Conservation (phyloP, 2,113 vertebrate species). For the Meriones unguiculatus region DNA sequence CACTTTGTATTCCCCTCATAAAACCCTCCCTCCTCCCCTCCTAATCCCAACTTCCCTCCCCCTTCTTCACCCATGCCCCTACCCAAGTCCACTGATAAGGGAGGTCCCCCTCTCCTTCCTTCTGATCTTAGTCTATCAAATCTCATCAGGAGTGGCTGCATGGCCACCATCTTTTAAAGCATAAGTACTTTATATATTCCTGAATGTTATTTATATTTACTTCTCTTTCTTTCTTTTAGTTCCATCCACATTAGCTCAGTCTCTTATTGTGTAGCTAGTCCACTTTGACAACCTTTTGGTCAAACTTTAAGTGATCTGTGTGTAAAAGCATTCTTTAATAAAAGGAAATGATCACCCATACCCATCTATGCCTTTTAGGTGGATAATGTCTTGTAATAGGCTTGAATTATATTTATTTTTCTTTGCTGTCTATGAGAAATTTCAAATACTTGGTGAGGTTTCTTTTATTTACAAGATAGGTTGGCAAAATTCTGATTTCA, state of each 20-base stretch:
- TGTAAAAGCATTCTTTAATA: not conserved
- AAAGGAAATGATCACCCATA: not conserved
- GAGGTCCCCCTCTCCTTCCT: no score
- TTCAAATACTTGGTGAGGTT: not conserved
- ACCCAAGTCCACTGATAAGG: no score
- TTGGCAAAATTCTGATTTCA: not conserved
- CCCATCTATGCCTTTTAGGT: not conserved
- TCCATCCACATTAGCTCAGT: not conserved
- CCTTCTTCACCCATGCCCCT: no score
- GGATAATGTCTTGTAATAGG: not conserved
- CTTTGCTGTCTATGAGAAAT: not conserved
- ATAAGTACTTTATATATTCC: not conserved
- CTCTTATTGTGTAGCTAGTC: not conserved
- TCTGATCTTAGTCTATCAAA: no score
- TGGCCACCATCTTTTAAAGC: not conserved
- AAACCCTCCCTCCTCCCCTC: no score
- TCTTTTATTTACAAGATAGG: not conserved
- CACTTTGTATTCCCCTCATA: no score
- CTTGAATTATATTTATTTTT: not conserved
- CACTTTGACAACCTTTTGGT: not conserved
- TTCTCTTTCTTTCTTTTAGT: not conserved
- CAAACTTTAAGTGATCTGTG: not conserved
- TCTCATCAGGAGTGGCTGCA: no score
- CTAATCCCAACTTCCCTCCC: no score
- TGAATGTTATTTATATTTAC: not conserved